phyloP scores from a whole-genome alignment of 2,888 invertebrate genomes.

The Drosophila bunnanda region DNA sequence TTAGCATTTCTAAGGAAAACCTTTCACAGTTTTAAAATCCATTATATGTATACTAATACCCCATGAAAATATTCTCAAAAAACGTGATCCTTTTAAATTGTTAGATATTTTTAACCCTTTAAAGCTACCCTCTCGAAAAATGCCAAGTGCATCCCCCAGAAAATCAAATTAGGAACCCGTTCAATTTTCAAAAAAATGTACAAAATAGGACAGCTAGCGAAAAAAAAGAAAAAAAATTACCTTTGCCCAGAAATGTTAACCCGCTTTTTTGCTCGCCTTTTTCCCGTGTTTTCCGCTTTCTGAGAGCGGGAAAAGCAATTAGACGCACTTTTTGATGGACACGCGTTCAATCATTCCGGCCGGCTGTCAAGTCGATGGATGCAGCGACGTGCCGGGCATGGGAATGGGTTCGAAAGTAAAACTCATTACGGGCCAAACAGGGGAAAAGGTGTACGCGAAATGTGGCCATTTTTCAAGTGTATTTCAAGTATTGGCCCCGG shows the following conservation, averaged over 20 bases:
- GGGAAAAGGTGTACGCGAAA: constrained; percentile 65
- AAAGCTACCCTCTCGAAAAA: not conserved
- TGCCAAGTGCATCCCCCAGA: constrained; percentile 11
- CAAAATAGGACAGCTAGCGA: constrained; percentile 51
- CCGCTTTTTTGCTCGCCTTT: constrained; percentile 42
- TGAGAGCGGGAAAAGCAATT: constrained; percentile 69
- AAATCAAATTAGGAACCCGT: constrained; percentile 42
- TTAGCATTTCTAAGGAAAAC: not conserved
- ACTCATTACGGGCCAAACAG: constrained; percentile 63
- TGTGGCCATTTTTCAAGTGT: constrained; percentile 70
- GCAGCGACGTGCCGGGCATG: constrained; percentile 71
- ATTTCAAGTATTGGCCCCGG: no score
- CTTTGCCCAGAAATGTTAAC: constrained; percentile 59
- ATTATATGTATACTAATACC: constrained; percentile 13
- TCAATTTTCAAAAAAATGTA: constrained; percentile 39
- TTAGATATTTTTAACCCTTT: constrained; percentile 10
- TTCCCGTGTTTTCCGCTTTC: constrained; percentile 47
- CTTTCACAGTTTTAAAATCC: not conserved
- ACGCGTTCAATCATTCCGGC: constrained; percentile 80
- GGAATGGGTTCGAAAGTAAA: constrained; percentile 53
- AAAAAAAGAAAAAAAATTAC: constrained; percentile 65
- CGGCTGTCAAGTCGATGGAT: constrained; percentile 75
- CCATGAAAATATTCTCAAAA: not conserved
- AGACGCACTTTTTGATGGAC: constrained; percentile 80
- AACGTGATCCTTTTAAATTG: not conserved